Evolutionary conservation across 2,113 vertebrate species (phyloP).

Genomic region (Gymnocephalus cernua): DNA sequence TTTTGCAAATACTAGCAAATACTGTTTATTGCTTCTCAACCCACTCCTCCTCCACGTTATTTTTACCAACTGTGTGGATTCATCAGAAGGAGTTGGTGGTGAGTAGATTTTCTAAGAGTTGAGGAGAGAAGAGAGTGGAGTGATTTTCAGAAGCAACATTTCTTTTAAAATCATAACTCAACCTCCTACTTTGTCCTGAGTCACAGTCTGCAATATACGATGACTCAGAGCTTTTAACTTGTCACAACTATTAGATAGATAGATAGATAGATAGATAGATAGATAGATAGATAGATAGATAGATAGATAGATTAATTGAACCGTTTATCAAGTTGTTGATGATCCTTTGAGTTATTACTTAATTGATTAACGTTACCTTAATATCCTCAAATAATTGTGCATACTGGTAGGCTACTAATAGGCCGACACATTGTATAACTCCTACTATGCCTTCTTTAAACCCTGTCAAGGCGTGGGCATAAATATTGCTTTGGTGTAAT

Average conservation of each 20-base stretch:
- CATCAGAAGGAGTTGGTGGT: constrained; percentile 60
- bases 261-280: constrained; percentile 23
- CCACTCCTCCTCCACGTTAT: constrained; percentile 61
- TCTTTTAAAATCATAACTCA: constrained; percentile 41
- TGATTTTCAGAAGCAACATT: constrained; percentile 37
- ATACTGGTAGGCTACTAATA: background rate
- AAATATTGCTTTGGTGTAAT: background rate
- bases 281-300: constrained; percentile 14
- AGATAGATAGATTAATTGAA: background rate
- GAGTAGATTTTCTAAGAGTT: constrained; percentile 50
- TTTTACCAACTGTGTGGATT: constrained; percentile 62
- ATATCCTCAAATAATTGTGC: background rate
- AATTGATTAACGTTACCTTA: background rate
- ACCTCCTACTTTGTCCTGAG: constrained; percentile 56
- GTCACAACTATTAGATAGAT: constrained; percentile 5
- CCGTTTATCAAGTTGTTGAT: background rate
- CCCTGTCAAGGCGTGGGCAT: background rate
- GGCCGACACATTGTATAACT: background rate
- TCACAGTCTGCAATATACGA: constrained; percentile 54
- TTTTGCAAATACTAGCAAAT: constrained; percentile 46
- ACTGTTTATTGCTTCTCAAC: constrained; percentile 58
- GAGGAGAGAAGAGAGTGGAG: constrained; percentile 41
- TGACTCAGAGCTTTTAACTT: constrained; percentile 28
- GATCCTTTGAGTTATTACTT: background rate
- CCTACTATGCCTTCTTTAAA: background rate